phyloP scores from a whole-genome alignment of 2,113 vertebrate species.

The Vicugna pacos region DNA sequence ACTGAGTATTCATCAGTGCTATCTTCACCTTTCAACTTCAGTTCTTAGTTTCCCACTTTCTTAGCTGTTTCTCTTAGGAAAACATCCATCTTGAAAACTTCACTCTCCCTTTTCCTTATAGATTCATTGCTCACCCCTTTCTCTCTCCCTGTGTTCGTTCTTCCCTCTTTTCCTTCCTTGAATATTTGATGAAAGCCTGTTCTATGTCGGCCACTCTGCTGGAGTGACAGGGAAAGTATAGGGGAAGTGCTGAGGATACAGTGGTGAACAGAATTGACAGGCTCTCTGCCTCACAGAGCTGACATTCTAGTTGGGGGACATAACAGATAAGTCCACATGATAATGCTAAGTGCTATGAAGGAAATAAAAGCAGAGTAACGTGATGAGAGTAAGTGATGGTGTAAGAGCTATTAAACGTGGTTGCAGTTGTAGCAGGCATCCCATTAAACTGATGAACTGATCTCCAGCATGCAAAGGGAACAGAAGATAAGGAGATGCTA shows the following conservation, averaged over 20 bases:
- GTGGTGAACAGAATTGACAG: background rate
- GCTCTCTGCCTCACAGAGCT: background rate
- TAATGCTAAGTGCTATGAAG: background rate
- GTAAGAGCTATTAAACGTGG: background rate
- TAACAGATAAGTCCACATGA: background rate
- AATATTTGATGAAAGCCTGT: constrained; percentile 18
- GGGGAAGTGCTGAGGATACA: background rate
- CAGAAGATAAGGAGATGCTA: background rate
- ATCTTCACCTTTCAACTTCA: background rate
- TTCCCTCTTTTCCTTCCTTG: background rate
- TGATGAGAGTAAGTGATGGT: background rate
- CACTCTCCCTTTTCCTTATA: background rate
- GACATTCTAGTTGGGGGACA: background rate
- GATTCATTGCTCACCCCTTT: background rate
- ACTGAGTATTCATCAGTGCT: background rate
- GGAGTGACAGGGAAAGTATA: background rate
- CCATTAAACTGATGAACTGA: background rate
- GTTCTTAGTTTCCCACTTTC: background rate
- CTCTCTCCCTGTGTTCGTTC: background rate
- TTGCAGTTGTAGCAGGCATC: background rate
- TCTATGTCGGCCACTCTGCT: background rate
- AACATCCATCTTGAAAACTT: background rate
- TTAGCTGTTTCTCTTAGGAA: constrained; percentile 7
- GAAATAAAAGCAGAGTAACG: background rate
- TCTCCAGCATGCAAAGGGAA: background rate